phyloP scores from a whole-genome alignment of 2,888 invertebrate genomes.

The Euclidia mi region DNA sequence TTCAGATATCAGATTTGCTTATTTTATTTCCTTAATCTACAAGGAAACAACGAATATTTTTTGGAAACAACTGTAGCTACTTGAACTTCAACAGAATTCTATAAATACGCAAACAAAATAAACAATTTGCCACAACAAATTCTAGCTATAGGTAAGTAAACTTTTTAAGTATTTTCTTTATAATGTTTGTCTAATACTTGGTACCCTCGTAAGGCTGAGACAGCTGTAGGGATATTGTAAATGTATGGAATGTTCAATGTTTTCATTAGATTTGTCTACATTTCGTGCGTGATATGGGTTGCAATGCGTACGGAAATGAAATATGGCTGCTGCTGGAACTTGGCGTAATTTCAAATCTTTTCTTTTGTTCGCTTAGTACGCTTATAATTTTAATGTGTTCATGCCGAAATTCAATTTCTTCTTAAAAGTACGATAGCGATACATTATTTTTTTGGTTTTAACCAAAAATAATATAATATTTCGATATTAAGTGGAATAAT shows the following conservation, averaged over 20 bases:
- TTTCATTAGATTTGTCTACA: conserved; percentile 17
- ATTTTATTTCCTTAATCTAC: no score
- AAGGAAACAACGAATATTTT: no score
- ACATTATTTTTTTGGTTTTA: no score
- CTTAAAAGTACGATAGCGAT: no score
- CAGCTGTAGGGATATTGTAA: conserved; percentile 8
- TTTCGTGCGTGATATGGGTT: conserved; percentile 18
- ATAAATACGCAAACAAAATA: not conserved
- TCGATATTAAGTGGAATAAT: no score
- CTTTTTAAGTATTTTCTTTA: not conserved
- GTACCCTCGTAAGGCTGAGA: conserved; percentile 1
- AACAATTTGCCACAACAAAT: not conserved
- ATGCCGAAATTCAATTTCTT: no score
- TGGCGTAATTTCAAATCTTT: not conserved
- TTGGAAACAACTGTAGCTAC: no score
- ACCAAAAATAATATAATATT: no score
- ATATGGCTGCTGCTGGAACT: not conserved
- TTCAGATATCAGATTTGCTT: no score
- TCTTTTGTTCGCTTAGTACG: not conserved
- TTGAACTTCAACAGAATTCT: no score
- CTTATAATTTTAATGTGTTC: no score
- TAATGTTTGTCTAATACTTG: conserved; percentile 1
- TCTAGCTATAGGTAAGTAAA: not conserved
- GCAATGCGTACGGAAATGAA: conserved; percentile 10
- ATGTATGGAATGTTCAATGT: conserved; percentile 8